phyloP scores from a whole-genome alignment of 2,888 invertebrate genomes.

The Rhamnusium bicolor region DNA sequence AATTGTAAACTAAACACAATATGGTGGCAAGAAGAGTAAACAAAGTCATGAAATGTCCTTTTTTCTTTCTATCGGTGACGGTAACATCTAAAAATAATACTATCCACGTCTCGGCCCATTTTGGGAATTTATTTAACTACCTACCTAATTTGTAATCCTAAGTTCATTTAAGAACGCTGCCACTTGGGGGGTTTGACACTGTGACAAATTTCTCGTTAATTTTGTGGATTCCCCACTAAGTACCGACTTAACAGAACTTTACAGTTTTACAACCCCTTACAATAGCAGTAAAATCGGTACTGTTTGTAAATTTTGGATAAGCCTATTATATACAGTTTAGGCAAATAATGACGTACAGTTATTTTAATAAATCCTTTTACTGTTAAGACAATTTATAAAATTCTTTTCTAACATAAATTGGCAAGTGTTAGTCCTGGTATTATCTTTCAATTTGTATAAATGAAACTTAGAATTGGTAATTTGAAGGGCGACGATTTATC shows the following conservation, averaged over 20 bases:
- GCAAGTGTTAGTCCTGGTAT: no score
- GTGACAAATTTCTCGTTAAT: conserved; percentile 8
- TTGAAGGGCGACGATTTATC: no score
- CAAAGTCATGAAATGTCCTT: conserved; percentile 24
- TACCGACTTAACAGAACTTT: background rate
- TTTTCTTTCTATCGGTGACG: conserved; percentile 16
- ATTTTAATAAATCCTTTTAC: no score
- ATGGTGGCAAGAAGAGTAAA: conserved; percentile 22
- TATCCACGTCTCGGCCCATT: background rate
- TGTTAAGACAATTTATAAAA: no score
- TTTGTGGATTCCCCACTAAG: background rate
- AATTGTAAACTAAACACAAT: conserved; percentile 28
- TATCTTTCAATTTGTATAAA: no score
- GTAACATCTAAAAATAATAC: background rate
- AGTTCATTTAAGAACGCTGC: background rate
- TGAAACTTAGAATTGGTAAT: no score
- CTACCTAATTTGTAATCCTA: conserved; percentile 6
- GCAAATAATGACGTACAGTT: no score
- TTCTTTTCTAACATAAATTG: no score
- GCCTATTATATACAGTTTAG: no score
- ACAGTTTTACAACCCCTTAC: background rate
- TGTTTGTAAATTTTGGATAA: no score
- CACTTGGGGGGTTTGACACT: conserved; percentile 15
- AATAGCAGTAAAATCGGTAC: background rate
- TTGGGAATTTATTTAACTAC: conserved; percentile 12